phyloP scores from a whole-genome alignment of 1,140 invertebrate species.

The Zophobas atratus region DNA sequence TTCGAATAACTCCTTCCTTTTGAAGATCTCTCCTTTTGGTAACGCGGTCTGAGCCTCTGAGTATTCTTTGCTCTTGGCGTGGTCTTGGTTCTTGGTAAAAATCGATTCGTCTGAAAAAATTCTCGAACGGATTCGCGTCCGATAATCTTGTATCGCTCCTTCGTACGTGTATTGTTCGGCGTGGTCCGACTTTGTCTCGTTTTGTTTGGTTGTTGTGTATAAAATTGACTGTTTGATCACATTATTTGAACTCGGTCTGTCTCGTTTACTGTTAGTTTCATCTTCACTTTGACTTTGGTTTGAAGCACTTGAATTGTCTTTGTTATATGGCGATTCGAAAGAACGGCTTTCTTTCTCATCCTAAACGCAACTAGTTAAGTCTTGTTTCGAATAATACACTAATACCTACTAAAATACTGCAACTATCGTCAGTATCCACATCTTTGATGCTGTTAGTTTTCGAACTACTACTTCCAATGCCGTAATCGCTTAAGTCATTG shows the following conservation, averaged over 20 bases:
- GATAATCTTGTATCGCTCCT: conserved; percentile 87
- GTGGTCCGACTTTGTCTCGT: conserved; percentile 71
- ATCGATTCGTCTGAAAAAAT: conserved; percentile 66
- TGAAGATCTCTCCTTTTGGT: conserved; percentile 86
- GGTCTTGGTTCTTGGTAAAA: conserved; percentile 63
- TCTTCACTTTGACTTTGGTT: conserved; percentile 63
- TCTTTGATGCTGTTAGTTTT: conserved; percentile 77
- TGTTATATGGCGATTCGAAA: conserved; percentile 57
- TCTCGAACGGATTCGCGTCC: conserved; percentile 77
- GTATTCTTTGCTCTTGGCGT: conserved; percentile 68
- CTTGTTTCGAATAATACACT: not conserved
- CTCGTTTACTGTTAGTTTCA: conserved; percentile 57
- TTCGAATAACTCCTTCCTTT: conserved; percentile 87
- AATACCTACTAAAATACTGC: conserved; percentile 63
- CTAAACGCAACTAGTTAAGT: conserved; percentile 48
- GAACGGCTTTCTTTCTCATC: conserved; percentile 62
- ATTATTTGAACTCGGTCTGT: conserved; percentile 37
- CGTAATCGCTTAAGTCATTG: conserved; percentile 87
- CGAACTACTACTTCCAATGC: conserved; percentile 84
- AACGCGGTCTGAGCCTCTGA: conserved; percentile 69
- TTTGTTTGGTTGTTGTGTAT: conserved; percentile 51
- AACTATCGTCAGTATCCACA: conserved; percentile 65
- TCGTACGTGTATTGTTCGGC: conserved; percentile 89
- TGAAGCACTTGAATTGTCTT: conserved; percentile 56
- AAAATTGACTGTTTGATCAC: conserved; percentile 27